A percentile compares a stretch with the other conserved stretches of the same genome.
Evolutionary conservation across 2,888 invertebrate species (phyloP).

Genomic region (Harpalus rubripes): DNA sequence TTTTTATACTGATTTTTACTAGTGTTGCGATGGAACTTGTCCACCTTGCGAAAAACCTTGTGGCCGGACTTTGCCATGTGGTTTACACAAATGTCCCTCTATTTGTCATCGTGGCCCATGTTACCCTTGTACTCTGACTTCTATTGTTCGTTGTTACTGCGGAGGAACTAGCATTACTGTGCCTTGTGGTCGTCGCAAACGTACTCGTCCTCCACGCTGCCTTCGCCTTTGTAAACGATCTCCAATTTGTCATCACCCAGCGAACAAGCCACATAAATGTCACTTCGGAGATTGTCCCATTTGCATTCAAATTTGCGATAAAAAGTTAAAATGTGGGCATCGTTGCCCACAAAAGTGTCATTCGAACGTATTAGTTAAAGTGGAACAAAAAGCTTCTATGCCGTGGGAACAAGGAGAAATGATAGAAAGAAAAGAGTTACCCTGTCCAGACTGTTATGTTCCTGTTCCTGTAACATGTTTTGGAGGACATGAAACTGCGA

Average conservation of each 20-base stretch:
- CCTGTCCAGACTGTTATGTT: constrained; percentile 86
- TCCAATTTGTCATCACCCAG: constrained; percentile 90
- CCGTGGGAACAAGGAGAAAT: constrained; percentile 82
- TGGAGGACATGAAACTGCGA: constrained; percentile 85
- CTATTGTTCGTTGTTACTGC: constrained; percentile 88
- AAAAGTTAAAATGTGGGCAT: constrained; percentile 82
- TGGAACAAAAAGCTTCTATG: constrained; percentile 81
- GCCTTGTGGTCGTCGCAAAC: constrained; percentile 91
- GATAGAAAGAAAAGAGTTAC: constrained; percentile 79
- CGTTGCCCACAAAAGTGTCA: constrained; percentile 87
- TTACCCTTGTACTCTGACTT: constrained; percentile 89
- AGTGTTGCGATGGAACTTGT: constrained; percentile 93
- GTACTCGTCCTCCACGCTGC: constrained; percentile 90
- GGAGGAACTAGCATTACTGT: constrained; percentile 88
- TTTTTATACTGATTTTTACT: constrained; percentile 69
- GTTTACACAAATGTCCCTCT: constrained; percentile 91
- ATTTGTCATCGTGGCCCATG: constrained; percentile 91
- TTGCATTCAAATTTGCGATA: constrained; percentile 87
- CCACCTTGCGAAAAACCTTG: constrained; percentile 92
- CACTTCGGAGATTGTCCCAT: constrained; percentile 92
- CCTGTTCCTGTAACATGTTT: constrained; percentile 86
- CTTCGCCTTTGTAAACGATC: constrained; percentile 85
- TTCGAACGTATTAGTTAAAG: constrained; percentile 84
- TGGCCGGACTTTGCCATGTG: constrained; percentile 89
- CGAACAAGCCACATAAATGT: constrained; percentile 86